These are phyloP conservation scores for Synaphobranchus kaupii DNA, from an alignment of 2,797 vertebrate genomes.

Conservation along the genomic window DNA sequence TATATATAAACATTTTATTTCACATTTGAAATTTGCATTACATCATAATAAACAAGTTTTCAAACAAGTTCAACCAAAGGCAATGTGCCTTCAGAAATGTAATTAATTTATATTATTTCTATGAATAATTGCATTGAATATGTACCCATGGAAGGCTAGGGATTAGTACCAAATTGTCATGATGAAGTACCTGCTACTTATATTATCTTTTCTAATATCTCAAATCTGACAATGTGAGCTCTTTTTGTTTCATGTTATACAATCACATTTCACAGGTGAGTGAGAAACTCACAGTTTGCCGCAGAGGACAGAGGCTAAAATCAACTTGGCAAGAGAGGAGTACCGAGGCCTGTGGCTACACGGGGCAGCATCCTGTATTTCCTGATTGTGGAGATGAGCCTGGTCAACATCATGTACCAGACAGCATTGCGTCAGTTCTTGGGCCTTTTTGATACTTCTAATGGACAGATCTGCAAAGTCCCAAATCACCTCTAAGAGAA, in stretches of 20 bases:
- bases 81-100: background rate
- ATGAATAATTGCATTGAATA: background rate
- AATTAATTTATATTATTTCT: background rate
- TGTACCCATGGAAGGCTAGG: background rate
- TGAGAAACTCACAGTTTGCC: constrained; percentile 76
- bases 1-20: background rate
- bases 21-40: background rate
- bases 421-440: constrained; percentile 82
- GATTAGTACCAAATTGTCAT: background rate
- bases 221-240: background rate
- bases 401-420: constrained; percentile 87
- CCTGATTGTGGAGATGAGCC: constrained; percentile 85
- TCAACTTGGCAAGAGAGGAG: constrained; percentile 82
- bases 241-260: background rate
- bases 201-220: background rate
- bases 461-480: constrained; percentile 74
- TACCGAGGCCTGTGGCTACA: constrained; percentile 81
- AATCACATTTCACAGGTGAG: constrained; percentile 63
- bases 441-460: constrained; percentile 78
- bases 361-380: constrained; percentile 86
- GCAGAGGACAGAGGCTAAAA: constrained; percentile 77
- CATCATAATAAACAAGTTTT: background rate
- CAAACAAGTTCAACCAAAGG: too few species aligned
- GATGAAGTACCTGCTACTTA: background rate
- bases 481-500: constrained; percentile 77